Conservation (phyloP, 2,113 vertebrate species). For the Anhinga anhinga region DNA sequence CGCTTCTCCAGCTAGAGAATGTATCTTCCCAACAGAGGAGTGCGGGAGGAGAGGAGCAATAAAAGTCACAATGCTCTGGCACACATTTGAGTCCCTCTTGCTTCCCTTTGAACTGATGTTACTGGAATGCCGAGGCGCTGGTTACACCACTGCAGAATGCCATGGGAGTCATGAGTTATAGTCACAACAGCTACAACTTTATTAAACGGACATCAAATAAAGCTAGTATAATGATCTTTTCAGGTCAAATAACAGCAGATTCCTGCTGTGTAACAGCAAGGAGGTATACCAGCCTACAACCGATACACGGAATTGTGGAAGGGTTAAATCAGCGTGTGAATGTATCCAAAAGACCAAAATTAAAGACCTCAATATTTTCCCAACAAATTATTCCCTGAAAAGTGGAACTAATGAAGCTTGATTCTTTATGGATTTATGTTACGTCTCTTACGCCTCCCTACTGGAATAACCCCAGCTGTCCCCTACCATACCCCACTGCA, state of each 20-base stretch:
- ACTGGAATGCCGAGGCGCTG: constrained; percentile 56
- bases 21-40: neutral
- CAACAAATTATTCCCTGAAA: neutral
- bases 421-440: neutral
- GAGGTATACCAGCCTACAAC: neutral
- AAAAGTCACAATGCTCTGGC: constrained; percentile 50
- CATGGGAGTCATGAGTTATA: constrained; percentile 44
- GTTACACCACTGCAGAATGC: constrained; percentile 32
- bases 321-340: neutral
- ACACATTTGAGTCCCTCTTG: neutral
- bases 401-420: neutral
- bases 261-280: constrained; percentile 28
- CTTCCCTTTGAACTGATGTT: constrained; percentile 55
- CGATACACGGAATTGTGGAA: neutral
- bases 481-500: neutral
- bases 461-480: neutral
- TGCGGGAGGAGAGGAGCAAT: constrained; percentile 43
- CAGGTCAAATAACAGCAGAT: constrained; percentile 51
- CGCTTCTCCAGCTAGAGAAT: constrained; percentile 18
- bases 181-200: constrained; percentile 37
- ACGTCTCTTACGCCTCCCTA: neutral
- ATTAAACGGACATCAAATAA: constrained; percentile 62
- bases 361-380: neutral
- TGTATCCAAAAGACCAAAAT: neutral
- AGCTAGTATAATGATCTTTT: constrained; percentile 30